Evolutionary conservation across 2,888 invertebrate genomes (phyloP), one percentile per base, ranked within the genome.

Genomic region (Eueremaeus valkanovi): DNA sequence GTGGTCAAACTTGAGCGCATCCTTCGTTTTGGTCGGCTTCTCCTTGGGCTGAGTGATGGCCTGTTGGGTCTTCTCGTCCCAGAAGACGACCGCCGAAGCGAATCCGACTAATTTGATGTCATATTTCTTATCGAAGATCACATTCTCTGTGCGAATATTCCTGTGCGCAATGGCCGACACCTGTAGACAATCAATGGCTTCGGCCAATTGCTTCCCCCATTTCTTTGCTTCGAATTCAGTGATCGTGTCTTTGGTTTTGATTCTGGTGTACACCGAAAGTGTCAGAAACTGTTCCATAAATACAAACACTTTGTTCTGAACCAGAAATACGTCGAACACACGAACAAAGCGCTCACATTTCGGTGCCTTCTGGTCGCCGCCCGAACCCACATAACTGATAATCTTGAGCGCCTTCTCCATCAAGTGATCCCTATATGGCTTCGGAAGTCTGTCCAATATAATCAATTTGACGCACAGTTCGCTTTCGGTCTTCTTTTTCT

Each of bases 81-180:
- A 73, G 61, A 58, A 73, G 40, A 72, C 29, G 3, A 73, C 51
- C 21, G 66, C 13, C 11, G 27, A 61, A 11, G 29, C 27, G 18
- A 73, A 21, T 18, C 73, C 73, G 33, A 63, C 29, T 24, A 73
- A 31, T 36, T 61, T 72, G 9, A 63, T 40, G 40, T 73, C 51
- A 24, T 18, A 27, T 6, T 70, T n/a, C 8, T 33, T 16, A 40
- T 73, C 73, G 21, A 66, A 70, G n/a, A 73, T 55, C 6, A 73
- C 24, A 73, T 73, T 73, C 11, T 73, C 73, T 18, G 61, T 36
- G 24, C 73, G 73, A n/a, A 73, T 72, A 40, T 73, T 73, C 21
- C 51, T 27, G 40, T 73, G 73, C 24, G 73, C 73, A 21, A 73
- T 70, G 9, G 55, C 73, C 9, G 29, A 72, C 24, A 24, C 29